A percentile compares a stretch with the other conserved stretches of the same genome.
Evolutionary conservation across 23 tunicate species (phyloP).

Genomic region (Halocynthia aurantium): DNA sequence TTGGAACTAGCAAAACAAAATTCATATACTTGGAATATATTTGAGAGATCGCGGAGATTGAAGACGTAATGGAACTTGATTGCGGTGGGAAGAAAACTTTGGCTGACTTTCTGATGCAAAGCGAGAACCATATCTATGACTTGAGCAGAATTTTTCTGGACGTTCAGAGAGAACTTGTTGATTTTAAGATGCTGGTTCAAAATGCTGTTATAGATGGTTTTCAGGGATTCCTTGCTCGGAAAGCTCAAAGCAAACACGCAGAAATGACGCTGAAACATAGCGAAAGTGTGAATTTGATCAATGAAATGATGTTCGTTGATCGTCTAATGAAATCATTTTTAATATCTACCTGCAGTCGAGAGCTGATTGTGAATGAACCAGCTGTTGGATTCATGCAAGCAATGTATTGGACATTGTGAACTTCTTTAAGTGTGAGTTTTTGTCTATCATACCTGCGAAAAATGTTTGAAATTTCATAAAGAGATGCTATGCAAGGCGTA

Average conservation of each 20-base stretch:
- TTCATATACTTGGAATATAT: constrained; percentile 79
- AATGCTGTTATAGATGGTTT: constrained; percentile 87
- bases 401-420: constrained; percentile 92
- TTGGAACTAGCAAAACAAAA: not conserved
- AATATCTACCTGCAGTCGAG: constrained; percentile 58
- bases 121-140: constrained; percentile 80
- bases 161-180: constrained; percentile 58
- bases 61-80: constrained; percentile 97
- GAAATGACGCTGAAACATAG: constrained; percentile 81
- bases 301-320: not conserved
- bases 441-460: constrained; percentile 82
- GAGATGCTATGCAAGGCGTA: too few species aligned
- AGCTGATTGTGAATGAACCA: constrained; percentile 96
- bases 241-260: constrained; percentile 95
- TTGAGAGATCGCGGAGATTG: constrained; percentile 90
- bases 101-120: constrained; percentile 78
- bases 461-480: not conserved
- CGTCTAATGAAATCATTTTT: not conserved
- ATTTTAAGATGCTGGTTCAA: constrained; percentile 78
- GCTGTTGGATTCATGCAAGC: constrained; percentile 97
- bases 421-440: constrained; percentile 79
- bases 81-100: constrained; percentile 91
- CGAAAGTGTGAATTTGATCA: not conserved
- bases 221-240: constrained; percentile 91
- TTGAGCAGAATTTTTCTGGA: constrained; percentile 38